Base-by-base conservation (phyloP, 23 tunicate species). In the Clavelina lepadiformis region DNA sequence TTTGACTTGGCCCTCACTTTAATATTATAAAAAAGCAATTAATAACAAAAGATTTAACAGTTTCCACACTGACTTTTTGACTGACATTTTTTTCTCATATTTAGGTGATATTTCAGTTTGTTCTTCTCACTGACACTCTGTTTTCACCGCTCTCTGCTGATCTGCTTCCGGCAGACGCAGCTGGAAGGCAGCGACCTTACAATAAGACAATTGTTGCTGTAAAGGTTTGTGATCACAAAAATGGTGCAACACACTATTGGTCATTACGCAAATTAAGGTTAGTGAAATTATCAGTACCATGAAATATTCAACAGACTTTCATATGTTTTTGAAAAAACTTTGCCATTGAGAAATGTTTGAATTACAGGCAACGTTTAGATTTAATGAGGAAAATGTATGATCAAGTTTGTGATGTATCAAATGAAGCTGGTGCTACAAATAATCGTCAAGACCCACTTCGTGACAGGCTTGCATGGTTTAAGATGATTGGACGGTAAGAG, bases 321-420 rank as follows among this genome's bases (percentile, higher is more conserved):
- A 11, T 41, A 15, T 8, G 11, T 11, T 15, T 41, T 11, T 41
- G 49, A 41, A 41, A 41, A 41, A 11, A 41, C 49, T 8, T 41
- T 41, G 15, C 11, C 11, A 15, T 41, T 15, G 15, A 8, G 49
- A 11, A 8, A 41, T 41, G 13, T 41, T 41, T 41, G 49, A 41
- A 41, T 54, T 54, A 15, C 70, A 88, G 88, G 49, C 76, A 76
- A 64, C 77, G 98, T 20, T 62, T 91, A 46, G 98, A 91, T 19
- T 45, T 85, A 47, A 91, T 91, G 98, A 31, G 93, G 27, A 91
- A 91, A 73, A 77, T 91, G 98, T 91, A 83, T 69, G 87, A 91
- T 37, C 88, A 77, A 66, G 92, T 87, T 25, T 79, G 79, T 27
- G 81, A 83, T 23, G 31, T 72, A 5, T n/a, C 61, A 5, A 30